Percentiles rank a stretch among this genome's conserved stretches.
Conservation (phyloP, 2,888 invertebrate genomes). For the Eupeodes latifasciatus region DNA sequence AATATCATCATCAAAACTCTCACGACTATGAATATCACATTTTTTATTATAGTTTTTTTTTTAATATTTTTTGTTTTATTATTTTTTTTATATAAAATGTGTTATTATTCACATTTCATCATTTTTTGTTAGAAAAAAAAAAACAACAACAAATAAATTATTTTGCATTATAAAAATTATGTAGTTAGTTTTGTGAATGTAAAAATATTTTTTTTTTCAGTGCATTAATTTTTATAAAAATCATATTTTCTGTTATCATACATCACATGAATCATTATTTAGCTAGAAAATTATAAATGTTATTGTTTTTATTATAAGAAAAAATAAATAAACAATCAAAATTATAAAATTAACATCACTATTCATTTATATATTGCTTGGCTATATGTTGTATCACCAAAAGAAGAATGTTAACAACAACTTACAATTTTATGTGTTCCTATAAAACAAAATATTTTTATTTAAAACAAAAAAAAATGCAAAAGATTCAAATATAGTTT, state of each 20-base stretch:
- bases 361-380: conserved; percentile 4
- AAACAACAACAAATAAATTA: neutral
- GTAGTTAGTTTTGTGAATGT: conserved; percentile 56
- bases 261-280: conserved; percentile 25
- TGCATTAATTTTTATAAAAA: neutral
- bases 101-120: conserved; percentile 63
- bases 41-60: conserved; percentile 13
- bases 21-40: conserved; percentile 58
- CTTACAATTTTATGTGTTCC: conserved; percentile 65
- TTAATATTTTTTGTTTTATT: neutral
- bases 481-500: conserved; percentile 67
- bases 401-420: conserved; percentile 29
- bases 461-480: conserved; percentile 47
- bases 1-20: conserved; percentile 10
- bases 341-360: conserved; percentile 29
- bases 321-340: conserved; percentile 16
- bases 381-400: conserved; percentile 34
- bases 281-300: conserved; percentile 22
- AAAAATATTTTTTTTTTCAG: conserved; percentile 30
- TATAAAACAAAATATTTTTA: conserved; percentile 47
- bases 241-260: conserved; percentile 27
- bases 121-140: conserved; percentile 25
- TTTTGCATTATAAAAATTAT: conserved; percentile 15
- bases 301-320: conserved; percentile 63
- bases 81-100: conserved; percentile 46